Evolutionary conservation across 2,113 vertebrate species (phyloP).

Genomic region (Mustela nigripes): DNA sequence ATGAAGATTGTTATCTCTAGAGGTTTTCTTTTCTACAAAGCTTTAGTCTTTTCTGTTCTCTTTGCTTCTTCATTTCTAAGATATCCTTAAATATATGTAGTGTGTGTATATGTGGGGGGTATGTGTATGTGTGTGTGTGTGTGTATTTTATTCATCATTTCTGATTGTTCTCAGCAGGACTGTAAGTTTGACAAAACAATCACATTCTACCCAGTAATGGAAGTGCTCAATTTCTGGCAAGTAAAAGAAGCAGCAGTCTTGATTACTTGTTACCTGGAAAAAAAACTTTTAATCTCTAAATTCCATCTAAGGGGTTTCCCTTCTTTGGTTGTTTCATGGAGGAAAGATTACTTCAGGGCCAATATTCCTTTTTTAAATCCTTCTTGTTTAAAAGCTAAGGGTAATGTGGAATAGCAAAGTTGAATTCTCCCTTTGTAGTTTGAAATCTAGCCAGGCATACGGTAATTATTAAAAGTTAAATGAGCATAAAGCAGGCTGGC

Average conservation of each 20-base stretch:
- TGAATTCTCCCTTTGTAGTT: constrained; percentile 23
- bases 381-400: constrained; percentile 51
- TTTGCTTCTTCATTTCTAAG: not conserved
- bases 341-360: constrained; percentile 33
- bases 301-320: constrained; percentile 5
- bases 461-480: constrained; percentile 55
- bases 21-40: not conserved
- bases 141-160: not conserved
- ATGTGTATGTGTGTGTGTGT: not conserved
- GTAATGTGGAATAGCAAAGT: not conserved
- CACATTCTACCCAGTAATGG: not conserved
- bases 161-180: not conserved
- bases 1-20: not conserved
- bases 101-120: not conserved
- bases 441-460: constrained; percentile 49
- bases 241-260: not conserved
- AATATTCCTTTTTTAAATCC: constrained; percentile 59
- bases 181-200: not conserved
- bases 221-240: not conserved
- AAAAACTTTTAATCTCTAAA: constrained; percentile 7
- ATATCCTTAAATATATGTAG: not conserved
- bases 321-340: constrained; percentile 22
- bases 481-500: constrained; percentile 39
- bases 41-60: not conserved
- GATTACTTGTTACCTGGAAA: constrained; percentile 45